Percentiles rank a stretch among this genome's conserved stretches.
Conservation (phyloP, 64 coral and sea anemone species). For the Stichodactyla helianthus region DNA sequence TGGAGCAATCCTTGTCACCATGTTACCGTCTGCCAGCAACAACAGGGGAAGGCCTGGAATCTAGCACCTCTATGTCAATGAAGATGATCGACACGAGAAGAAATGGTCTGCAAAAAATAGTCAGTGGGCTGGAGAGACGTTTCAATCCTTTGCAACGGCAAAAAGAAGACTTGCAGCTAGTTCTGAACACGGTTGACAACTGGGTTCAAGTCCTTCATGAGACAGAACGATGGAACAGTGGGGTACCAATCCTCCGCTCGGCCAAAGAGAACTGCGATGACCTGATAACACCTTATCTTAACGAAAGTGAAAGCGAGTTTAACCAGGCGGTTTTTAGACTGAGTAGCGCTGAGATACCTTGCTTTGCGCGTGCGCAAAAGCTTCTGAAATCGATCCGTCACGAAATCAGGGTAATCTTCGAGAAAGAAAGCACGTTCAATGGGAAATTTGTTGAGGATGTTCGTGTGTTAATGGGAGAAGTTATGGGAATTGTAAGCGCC, state of each 20-base stretch:
- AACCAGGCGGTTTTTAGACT: slow-evolving; percentile 67
- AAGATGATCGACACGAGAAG: slow-evolving; percentile 71
- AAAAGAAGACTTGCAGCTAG: slow-evolving; percentile 63
- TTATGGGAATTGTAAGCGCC: slow-evolving; percentile 53
- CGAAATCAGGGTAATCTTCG: slow-evolving; percentile 66
- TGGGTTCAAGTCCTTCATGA: slow-evolving; percentile 75
- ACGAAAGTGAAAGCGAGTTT: slow-evolving; percentile 60
- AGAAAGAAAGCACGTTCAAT: slow-evolving; percentile 78
- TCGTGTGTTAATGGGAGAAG: slow-evolving; percentile 56
- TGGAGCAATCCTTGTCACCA: slow-evolving; percentile 12
- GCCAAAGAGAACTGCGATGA: slow-evolving; percentile 72
- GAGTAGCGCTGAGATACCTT: slow-evolving; percentile 60
- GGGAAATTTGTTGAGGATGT: slow-evolving; percentile 90
- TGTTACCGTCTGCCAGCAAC: slow-evolving; percentile 34
- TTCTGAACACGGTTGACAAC: slow-evolving; percentile 55
- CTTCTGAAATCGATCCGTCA: slow-evolving; percentile 68
- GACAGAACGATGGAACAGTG: slow-evolving; percentile 69
- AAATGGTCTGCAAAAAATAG: slow-evolving; percentile 61
- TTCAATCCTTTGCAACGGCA: slow-evolving; percentile 57
- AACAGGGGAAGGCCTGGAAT: slow-evolving; percentile 67
- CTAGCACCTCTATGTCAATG: slow-evolving; percentile 71
- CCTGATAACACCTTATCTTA: slow-evolving; percentile 67
- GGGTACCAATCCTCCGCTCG: slow-evolving; percentile 77
- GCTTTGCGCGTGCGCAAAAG: slow-evolving; percentile 72
- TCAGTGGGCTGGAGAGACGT: slow-evolving; percentile 62